Base-by-base conservation (phyloP, 2,888 invertebrate species). In the Torymus auratus region DNA sequence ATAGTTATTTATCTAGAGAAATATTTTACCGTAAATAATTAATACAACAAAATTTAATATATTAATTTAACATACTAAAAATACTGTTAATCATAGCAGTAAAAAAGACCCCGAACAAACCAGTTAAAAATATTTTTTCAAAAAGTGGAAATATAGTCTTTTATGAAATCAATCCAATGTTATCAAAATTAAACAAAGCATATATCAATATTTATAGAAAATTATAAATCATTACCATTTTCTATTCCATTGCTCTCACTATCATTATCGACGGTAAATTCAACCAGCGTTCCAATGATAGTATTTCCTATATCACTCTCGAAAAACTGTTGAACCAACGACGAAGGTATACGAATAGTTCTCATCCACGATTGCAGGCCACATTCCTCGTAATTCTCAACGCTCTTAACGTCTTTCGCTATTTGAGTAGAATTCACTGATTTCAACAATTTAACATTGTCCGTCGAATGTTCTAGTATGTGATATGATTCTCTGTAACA, bases 401-500 rank as follows among this genome's bases (percentile, higher is more conserved):
- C 64, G 1, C 4, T 56, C 15, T 78, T 77, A 0, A 74, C 67
- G 3, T 69, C 70, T 13, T 79, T 77, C 2, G 67, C 52, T 52
- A 82, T 82, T 13, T 78, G 70, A 11, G 77, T 80, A 0, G 82
- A 80, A 14, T 82, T 82, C 1, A 82, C 74, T 2, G 75, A 72
- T 53, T 80, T 82, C 0, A 82, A n/a, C 0, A 82, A 65, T 17
- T 17, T 53, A 2, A 74, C 55, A 53, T 80, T 73, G 4, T 82
- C 82, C 12, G 14, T 67, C 14, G 82, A 80, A 20, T 62, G 74
- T 53, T 82, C 82, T 2, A 82, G 68, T 7, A 82, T 14, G 61
- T 80, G 74, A 17, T 77, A 82, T 14, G 82, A 82, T 50, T 82
- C 82, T 12, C 80, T 41, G 61, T 80, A 82, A 11, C 65, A 74